These are phyloP conservation scores for Petroica traversi DNA, from an alignment of 2,113 vertebrate species.

Conservation along the genomic window DNA sequence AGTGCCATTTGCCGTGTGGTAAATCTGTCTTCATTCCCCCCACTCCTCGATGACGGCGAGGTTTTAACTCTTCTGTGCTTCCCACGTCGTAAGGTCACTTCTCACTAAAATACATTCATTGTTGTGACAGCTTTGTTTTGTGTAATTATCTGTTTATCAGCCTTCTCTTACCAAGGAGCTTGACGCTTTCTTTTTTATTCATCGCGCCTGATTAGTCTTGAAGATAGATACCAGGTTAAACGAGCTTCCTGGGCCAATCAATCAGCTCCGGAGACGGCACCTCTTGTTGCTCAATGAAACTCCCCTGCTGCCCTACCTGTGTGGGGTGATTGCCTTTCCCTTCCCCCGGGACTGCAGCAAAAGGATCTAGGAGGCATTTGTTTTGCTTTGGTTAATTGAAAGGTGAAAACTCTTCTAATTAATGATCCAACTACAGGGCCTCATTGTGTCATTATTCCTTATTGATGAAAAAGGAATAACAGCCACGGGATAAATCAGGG, in stretches of 20 bases:
- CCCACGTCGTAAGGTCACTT: neutral
- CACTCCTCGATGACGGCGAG: neutral
- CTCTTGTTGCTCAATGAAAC: neutral
- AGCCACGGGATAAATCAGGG: neutral
- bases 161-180: neutral
- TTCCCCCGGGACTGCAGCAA: neutral
- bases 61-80: neutral
- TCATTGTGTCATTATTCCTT: constrained; percentile 37
- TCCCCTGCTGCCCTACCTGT: neutral
- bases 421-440: neutral
- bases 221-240: constrained; percentile 33
- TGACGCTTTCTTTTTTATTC: constrained; percentile 34
- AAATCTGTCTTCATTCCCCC: neutral
- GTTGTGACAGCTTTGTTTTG: neutral
- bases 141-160: constrained; percentile 57
- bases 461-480: constrained; percentile 18
- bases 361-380: constrained; percentile 1
- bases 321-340: neutral
- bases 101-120: neutral
- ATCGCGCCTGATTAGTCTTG: neutral
- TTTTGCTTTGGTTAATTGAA: constrained; percentile 22
- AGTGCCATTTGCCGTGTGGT: neutral
- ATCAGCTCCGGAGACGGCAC: neutral
- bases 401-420: constrained; percentile 46
- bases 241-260: constrained; percentile 22